Evolutionary conservation across 2,113 vertebrate species (phyloP), one percentile per base, ranked within the genome.

Genomic region (Melanerpes formicivorus): DNA sequence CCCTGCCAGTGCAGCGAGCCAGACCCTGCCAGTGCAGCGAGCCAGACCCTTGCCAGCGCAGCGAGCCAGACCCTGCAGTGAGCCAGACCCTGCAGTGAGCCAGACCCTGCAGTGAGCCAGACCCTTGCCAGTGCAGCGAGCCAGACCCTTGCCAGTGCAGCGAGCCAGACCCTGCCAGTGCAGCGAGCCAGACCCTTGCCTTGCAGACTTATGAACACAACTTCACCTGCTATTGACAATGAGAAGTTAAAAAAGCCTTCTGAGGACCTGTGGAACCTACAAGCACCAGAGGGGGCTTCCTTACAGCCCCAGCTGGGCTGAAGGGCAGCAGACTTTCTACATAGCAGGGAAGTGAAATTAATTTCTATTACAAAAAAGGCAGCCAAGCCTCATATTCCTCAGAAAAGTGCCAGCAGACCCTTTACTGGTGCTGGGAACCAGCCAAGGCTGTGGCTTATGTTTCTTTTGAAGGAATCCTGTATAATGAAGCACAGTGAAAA

Each of bases 401-500:
- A 80, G 77, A 65, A 75, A 88, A 92, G 75, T 93, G 91, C 90
- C 76, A 92, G 54, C 30, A 79, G 87, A 83, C 22, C 79, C 82
- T 92, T 92, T 91, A 94, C 84, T 18, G 58, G 80, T 65, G 54
- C 93, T 95, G 93, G 90, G 90, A 85, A 90, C 73, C 69, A 90
- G 94, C 93, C 95, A 96, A 92, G 82, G n/a, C 76, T 25, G 52
- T n/a, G 72, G 76, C 40, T 78, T 94, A 15, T 63, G 77, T 90
- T 96, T 91, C 82, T 93, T 91, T 67, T 86, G 69, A 92, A 94
- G 80, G 82, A 94, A 91, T 94, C 50, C 65, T 80, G 70, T 90
- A 96, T 91, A 93, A 93, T 84, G 88, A 95, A 96, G 93, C 75
- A 84, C 46, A 30, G 80, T 80, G 82, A 95, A 90, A 96, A 93